phyloP scores from a whole-genome alignment of 2,888 invertebrate species.

The Polydesmus complanatus region DNA sequence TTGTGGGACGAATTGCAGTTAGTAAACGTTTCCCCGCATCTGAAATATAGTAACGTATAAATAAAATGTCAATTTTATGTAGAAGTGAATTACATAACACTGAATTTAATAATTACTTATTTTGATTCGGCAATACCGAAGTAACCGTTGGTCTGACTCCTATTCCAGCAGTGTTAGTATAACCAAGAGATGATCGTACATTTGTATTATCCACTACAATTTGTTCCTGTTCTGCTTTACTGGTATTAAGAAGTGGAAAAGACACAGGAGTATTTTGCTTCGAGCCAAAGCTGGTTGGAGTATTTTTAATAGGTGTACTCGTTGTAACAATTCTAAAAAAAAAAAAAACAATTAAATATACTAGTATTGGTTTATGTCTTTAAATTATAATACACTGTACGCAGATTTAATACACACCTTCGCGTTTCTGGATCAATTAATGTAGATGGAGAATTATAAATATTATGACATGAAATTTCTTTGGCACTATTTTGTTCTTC shows the following conservation, averaged over 20 bases:
- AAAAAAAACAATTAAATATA: neutral
- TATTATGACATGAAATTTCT: neutral
- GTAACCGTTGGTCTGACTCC: neutral
- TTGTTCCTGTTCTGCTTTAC: no score
- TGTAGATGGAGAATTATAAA: constrained; percentile 5
- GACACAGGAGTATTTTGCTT: neutral
- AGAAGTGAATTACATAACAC: neutral
- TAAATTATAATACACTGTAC: neutral
- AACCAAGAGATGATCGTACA: no score
- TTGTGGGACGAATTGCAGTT: no score
- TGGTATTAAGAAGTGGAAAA: neutral
- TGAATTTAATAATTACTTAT: neutral
- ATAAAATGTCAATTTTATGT: neutral
- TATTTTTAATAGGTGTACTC: neutral
- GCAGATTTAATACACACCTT: neutral
- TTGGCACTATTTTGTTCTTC: constrained; percentile 26
- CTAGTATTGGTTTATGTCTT: no score
- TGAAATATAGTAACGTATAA: no score
- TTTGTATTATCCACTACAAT: no score
- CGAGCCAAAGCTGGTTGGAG: neutral
- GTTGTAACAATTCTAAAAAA: neutral
- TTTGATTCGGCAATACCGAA: neutral
- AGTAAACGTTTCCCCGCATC: neutral
- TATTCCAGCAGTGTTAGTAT: neutral
- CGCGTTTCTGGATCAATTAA: neutral